Percentiles rank a stretch among this genome's conserved stretches.
Conservation (phyloP, 1,140 invertebrate species). For the Meloidogyne exigua region DNA sequence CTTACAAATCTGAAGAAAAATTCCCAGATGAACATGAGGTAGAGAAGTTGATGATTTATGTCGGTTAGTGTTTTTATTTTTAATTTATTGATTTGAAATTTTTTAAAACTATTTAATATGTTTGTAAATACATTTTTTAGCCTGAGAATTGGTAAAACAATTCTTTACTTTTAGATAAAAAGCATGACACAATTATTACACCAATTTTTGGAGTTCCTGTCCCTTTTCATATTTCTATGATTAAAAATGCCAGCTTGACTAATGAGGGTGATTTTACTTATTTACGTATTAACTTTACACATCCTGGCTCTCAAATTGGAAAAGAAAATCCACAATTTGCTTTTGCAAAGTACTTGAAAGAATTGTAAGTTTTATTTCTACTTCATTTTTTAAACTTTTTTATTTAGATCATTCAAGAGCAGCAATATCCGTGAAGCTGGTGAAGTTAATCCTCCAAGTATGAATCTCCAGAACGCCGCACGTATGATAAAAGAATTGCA, state of each 20-base stretch:
- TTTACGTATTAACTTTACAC: constrained; percentile 96
- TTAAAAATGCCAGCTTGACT: constrained; percentile 70
- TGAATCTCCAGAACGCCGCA: constrained; percentile 93
- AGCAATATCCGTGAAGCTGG: constrained; percentile 96
- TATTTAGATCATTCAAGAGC: constrained; percentile 86
- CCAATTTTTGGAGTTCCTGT: constrained; percentile 91
- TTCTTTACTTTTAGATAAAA: constrained; percentile 75
- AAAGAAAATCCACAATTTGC: constrained; percentile 87
- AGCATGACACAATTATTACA: constrained; percentile 93
- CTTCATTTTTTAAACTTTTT: constrained; percentile 8
- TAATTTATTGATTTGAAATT: too few relatives aligned
- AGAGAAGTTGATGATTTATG: constrained; percentile 87
- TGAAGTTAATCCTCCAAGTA: constrained; percentile 87
- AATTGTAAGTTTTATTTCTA: constrained; percentile 74
- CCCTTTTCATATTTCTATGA: constrained; percentile 96
- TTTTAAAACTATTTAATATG: too few relatives aligned
- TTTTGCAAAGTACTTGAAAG: constrained; percentile 94
- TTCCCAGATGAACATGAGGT: constrained; percentile 94
- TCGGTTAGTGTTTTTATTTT: constrained; percentile 70
- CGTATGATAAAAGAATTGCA: constrained; percentile 98
- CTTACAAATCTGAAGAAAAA: constrained; percentile 86
- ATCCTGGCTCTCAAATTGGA: constrained; percentile 86
- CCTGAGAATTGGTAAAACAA: background rate
- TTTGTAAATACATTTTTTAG: too few relatives aligned
- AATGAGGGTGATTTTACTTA: constrained; percentile 97